Evolutionary conservation across 2,888 invertebrate genomes (phyloP).

Genomic region (Sisyra nigra): DNA sequence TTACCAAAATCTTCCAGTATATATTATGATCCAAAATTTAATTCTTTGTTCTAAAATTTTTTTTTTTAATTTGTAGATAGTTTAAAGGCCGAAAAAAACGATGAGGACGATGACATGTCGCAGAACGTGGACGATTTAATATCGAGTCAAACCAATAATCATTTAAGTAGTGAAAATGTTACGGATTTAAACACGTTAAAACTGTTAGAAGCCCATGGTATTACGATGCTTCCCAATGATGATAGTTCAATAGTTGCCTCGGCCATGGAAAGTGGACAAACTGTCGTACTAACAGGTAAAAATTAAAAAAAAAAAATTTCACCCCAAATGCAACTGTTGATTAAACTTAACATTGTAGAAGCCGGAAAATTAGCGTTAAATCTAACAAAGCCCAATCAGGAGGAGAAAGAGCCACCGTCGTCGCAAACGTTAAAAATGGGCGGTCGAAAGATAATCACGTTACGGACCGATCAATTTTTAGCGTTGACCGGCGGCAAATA

Average conservation of each 20-base stretch:
- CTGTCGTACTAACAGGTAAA: slow-evolving; percentile 61
- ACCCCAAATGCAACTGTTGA: too few species aligned
- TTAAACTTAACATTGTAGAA: too few species aligned
- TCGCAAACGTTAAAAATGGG: slow-evolving; percentile 18
- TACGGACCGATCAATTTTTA: slow-evolving; percentile 34
- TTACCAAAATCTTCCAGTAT: not conserved
- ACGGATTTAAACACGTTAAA: slow-evolving; percentile 33
- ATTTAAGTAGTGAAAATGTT: too few species aligned
- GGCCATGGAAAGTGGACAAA: slow-evolving; percentile 73
- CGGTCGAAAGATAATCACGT: slow-evolving; percentile 32
- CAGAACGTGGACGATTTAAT: too few species aligned
- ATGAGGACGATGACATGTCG: not conserved
- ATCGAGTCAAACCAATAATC: too few species aligned
- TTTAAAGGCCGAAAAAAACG: slow-evolving; percentile 7
- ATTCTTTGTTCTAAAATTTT: too few species aligned
- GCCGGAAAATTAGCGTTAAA: slow-evolving; percentile 63
- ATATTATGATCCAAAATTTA: too few species aligned
- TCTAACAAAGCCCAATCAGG: slow-evolving; percentile 26
- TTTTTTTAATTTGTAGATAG: not conserved
- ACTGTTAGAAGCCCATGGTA: slow-evolving; percentile 70
- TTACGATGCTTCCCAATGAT: slow-evolving; percentile 71
- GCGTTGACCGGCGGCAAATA: slow-evolving; percentile 20
- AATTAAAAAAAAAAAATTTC: slow-evolving; percentile 6
- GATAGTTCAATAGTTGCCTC: slow-evolving; percentile 55
- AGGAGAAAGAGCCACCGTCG: slow-evolving; percentile 21